Conservation (phyloP, 2,113 vertebrate species). For the Anser cygnoides region DNA sequence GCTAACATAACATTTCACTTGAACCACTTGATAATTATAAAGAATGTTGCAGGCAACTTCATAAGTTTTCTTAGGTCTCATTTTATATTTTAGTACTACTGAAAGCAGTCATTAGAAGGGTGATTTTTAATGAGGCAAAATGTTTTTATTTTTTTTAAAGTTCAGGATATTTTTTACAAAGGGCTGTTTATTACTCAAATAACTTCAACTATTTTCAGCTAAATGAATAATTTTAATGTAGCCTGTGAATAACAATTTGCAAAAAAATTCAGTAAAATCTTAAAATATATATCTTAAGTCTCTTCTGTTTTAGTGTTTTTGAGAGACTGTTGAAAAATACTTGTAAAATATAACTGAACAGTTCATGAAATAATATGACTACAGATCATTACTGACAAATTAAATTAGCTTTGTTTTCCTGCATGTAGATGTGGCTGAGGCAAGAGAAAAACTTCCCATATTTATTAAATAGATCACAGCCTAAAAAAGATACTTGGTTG, state of each 20-base stretch:
- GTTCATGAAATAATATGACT: neutral
- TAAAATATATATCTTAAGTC: neutral
- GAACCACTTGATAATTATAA: neutral
- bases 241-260: neutral
- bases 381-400: neutral
- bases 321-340: neutral
- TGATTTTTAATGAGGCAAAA: neutral
- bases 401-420: slow-evolving; percentile 2
- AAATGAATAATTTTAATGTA: neutral
- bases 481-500: neutral
- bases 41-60: slow-evolving; percentile 10
- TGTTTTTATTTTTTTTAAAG: neutral
- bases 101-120: neutral
- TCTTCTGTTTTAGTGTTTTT: neutral
- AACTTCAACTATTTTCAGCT: neutral
- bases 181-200: neutral
- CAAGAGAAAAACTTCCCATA: neutral
- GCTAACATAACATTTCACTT: neutral
- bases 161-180: slow-evolving; percentile 2
- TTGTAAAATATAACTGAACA: neutral
- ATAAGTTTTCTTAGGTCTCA: slow-evolving; percentile 3
- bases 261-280: neutral
- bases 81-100: neutral
- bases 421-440: neutral
- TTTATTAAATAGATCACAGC: neutral